Conservation (phyloP, 1,140 invertebrate species). For the Helicoverpa armigera region DNA sequence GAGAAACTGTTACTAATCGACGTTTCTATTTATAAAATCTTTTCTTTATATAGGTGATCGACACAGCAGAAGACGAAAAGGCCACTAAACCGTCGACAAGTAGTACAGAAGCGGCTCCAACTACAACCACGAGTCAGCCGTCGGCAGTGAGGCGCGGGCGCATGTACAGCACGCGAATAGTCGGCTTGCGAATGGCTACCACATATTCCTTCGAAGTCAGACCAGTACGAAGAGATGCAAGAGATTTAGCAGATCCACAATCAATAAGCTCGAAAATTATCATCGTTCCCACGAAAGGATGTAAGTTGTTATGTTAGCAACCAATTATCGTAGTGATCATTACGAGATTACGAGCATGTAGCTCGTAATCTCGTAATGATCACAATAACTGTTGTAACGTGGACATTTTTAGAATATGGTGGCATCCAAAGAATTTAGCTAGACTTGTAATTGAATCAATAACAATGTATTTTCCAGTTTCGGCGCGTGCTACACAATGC, state of each 20-base stretch:
- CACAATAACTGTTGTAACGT: too few species aligned
- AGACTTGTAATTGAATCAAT: not conserved
- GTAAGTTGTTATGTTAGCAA: slow-evolving; percentile 86
- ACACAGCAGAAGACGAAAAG: slow-evolving; percentile 79
- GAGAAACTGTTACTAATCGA: too few species aligned
- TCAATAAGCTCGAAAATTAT: slow-evolving; percentile 87
- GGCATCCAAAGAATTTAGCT: not conserved
- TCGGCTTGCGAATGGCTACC: slow-evolving; percentile 91
- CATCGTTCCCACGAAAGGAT: slow-evolving; percentile 92
- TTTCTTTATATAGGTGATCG: slow-evolving; percentile 76
- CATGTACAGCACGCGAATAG: slow-evolving; percentile 87
- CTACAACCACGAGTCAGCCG: slow-evolving; percentile 63
- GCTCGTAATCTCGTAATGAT: too few species aligned
- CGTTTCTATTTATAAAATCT: not conserved
- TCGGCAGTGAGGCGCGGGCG: slow-evolving; percentile 67
- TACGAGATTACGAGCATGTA: too few species aligned
- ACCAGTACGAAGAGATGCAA: slow-evolving; percentile 82
- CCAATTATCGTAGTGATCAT: too few species aligned
- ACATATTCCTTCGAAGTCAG: slow-evolving; percentile 92
- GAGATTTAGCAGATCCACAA: slow-evolving; percentile 77
- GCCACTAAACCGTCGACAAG: slow-evolving; percentile 56
- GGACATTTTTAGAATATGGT: not conserved
- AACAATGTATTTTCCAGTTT: slow-evolving; percentile 86
- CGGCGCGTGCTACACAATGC: slow-evolving; percentile 91
- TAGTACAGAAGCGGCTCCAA: slow-evolving; percentile 57